Evolutionary conservation across 2,888 invertebrate genomes (phyloP).

Genomic region (Tenthredo scrophulariae): DNA sequence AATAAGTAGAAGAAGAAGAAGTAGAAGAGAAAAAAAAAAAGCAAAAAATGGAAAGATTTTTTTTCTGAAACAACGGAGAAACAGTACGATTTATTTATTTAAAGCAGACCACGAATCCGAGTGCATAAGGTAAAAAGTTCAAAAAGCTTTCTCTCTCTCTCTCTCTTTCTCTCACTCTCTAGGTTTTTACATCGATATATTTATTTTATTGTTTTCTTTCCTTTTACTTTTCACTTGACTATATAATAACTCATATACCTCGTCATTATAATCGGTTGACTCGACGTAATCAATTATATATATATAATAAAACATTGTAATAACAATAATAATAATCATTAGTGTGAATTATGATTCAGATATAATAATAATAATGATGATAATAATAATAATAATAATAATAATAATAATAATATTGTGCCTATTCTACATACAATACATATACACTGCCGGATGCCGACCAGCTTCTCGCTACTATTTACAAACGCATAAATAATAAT

Average conservation of each 20-base stretch:
- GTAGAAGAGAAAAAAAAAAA: neutral
- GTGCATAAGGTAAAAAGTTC: constrained; percentile 16
- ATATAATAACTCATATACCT: constrained; percentile 6
- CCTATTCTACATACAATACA: constrained; percentile 78
- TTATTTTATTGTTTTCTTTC: neutral
- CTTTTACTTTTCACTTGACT: neutral
- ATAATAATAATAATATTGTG: constrained; percentile 65
- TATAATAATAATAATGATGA: constrained; percentile 62
- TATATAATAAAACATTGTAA: constrained; percentile 70
- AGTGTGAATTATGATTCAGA: constrained; percentile 65
- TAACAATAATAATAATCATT: constrained; percentile 59
- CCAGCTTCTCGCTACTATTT: constrained; percentile 74
- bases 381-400: constrained; percentile 65
- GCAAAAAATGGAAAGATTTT: neutral
- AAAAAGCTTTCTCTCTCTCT: constrained; percentile 32
- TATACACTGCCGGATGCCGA: constrained; percentile 72
- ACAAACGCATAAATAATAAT: constrained; percentile 78
- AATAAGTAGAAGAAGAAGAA: neutral
- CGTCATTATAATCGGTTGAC: neutral
- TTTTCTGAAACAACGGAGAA: constrained; percentile 4
- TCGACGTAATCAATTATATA: constrained; percentile 61
- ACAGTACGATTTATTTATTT: constrained; percentile 53
- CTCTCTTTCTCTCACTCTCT: constrained; percentile 8
- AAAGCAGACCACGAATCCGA: constrained; percentile 23
- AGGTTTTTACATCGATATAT: neutral